phyloP scores from a whole-genome alignment of 2,888 invertebrate genomes.

The Athrips mouffetella region DNA sequence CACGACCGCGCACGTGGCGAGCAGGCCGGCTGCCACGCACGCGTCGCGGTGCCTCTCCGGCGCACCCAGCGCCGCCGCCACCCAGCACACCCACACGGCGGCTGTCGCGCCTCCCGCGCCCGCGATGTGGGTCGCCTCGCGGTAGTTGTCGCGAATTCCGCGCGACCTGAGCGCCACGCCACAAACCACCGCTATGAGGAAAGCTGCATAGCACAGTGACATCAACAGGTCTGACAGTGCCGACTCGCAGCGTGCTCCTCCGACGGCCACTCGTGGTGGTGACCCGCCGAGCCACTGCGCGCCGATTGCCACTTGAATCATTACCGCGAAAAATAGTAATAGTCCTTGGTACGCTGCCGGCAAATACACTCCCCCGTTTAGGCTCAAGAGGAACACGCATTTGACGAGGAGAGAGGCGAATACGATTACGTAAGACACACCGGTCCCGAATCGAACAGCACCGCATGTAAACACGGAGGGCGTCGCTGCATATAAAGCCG shows the following conservation, averaged over 20 bases:
- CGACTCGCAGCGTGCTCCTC: constrained; percentile 78
- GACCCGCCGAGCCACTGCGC: constrained; percentile 90
- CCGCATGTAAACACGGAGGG: constrained; percentile 90
- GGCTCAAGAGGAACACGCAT: constrained; percentile 94
- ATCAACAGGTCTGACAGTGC: constrained; percentile 85
- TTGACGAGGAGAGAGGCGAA: constrained; percentile 95
- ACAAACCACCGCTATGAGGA: constrained; percentile 90
- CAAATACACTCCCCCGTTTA: constrained; percentile 93
- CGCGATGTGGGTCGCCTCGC: constrained; percentile 95
- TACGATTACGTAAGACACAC: constrained; percentile 89
- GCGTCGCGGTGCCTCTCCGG: constrained; percentile 90
- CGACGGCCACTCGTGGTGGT: constrained; percentile 77
- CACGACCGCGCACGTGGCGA: constrained; percentile 89
- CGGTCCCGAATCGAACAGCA: constrained; percentile 88
- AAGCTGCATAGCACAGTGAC: constrained; percentile 90
- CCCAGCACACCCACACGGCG: constrained; percentile 92
- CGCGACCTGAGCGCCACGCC: constrained; percentile 90
- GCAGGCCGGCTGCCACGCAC: constrained; percentile 92
- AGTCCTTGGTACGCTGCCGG: constrained; percentile 95
- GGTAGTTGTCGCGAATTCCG: constrained; percentile 94
- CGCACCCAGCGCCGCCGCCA: constrained; percentile 88
- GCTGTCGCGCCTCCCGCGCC: constrained; percentile 91
- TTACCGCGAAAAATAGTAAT: constrained; percentile 92
- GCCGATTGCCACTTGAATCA: constrained; percentile 92
- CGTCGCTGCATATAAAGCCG: constrained; percentile 86